Percentiles rank a stretch among this genome's conserved stretches.
Conservation (phyloP, 1,140 invertebrate genomes). For the Monochamus saltuarius region DNA sequence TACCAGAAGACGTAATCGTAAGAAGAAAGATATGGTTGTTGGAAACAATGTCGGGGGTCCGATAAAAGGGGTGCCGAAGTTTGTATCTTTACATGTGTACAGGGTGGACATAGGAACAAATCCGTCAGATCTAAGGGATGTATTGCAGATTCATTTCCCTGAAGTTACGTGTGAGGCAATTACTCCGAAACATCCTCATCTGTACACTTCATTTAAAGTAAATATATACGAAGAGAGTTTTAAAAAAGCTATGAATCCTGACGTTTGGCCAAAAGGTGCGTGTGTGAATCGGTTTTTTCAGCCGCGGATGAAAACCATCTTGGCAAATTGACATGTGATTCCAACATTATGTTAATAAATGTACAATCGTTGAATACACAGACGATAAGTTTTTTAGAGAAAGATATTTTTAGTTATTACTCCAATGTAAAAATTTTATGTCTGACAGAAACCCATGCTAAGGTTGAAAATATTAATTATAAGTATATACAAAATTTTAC, state of each 20-base stretch:
- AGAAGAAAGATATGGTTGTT: too few relatives aligned
- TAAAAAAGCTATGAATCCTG: conserved; percentile 17
- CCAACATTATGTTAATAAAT: conserved; percentile 10
- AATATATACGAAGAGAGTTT: conserved; percentile 11
- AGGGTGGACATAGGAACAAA: neutral
- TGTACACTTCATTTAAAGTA: conserved; percentile 18
- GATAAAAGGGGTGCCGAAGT: conserved; percentile 1
- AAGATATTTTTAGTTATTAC: conserved; percentile 8
- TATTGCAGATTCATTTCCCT: conserved; percentile 4
- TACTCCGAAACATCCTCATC: conserved; percentile 7
- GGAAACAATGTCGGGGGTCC: neutral
- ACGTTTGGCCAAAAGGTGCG: too few relatives aligned
- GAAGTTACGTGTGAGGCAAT: conserved; percentile 16
- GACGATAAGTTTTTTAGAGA: conserved; percentile 8
- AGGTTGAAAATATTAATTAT: too few relatives aligned
- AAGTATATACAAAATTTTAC: too few relatives aligned
- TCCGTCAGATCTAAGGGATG: neutral
- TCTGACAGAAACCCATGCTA: conserved; percentile 8
- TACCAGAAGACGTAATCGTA: too few relatives aligned
- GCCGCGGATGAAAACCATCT: too few relatives aligned
- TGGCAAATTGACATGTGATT: conserved; percentile 4
- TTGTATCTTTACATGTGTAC: neutral
- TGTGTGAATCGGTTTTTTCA: too few relatives aligned
- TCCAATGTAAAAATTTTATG: conserved; percentile 12
- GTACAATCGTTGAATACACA: conserved; percentile 16